Percentiles rank a stretch among this genome's conserved stretches.
phyloP scores from a whole-genome alignment of 2,888 invertebrate genomes.

The Stenichneumon culpator region DNA sequence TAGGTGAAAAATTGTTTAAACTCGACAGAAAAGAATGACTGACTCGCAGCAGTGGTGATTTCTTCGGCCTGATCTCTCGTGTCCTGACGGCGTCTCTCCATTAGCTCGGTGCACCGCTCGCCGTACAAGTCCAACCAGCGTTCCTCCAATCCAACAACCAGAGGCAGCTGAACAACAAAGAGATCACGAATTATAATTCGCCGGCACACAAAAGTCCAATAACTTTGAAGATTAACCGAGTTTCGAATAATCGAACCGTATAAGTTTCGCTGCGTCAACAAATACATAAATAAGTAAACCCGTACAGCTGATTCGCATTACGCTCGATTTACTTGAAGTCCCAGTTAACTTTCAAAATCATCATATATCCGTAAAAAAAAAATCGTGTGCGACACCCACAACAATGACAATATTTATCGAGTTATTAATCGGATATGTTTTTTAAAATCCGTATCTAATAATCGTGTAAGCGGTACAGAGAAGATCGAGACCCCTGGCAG shows the following conservation, averaged over 20 bases:
- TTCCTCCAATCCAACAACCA: slow-evolving; percentile 92
- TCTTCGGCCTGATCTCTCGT: slow-evolving; percentile 98
- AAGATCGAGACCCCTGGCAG: slow-evolving; percentile 75
- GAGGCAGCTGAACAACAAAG: slow-evolving; percentile 87
- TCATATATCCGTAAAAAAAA: slow-evolving; percentile 45
- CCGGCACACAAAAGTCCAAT: slow-evolving; percentile 39
- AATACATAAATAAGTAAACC: slow-evolving; percentile 16
- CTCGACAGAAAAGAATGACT: slow-evolving; percentile 73
- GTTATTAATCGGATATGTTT: slow-evolving; percentile 52
- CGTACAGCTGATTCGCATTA: not conserved
- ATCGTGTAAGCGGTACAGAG: slow-evolving; percentile 74
- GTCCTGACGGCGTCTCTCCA: slow-evolving; percentile 95
- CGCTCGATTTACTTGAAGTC: slow-evolving; percentile 22
- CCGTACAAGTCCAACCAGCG: slow-evolving; percentile 91
- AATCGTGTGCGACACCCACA: slow-evolving; percentile 63
- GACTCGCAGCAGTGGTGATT: slow-evolving; percentile 90
- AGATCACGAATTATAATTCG: slow-evolving; percentile 61
- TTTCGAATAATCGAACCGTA: slow-evolving; percentile 49
- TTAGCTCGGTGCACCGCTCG: slow-evolving; percentile 91
- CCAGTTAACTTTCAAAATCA: slow-evolving; percentile 67
- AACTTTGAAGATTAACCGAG: slow-evolving; percentile 64
- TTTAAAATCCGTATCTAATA: slow-evolving; percentile 35
- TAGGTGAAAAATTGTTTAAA: not conserved
- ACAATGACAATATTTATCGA: slow-evolving; percentile 52
- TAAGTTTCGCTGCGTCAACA: not conserved